Base-by-base conservation (phyloP, 1,140 invertebrate genomes). In the Hypothenemus hampei region DNA sequence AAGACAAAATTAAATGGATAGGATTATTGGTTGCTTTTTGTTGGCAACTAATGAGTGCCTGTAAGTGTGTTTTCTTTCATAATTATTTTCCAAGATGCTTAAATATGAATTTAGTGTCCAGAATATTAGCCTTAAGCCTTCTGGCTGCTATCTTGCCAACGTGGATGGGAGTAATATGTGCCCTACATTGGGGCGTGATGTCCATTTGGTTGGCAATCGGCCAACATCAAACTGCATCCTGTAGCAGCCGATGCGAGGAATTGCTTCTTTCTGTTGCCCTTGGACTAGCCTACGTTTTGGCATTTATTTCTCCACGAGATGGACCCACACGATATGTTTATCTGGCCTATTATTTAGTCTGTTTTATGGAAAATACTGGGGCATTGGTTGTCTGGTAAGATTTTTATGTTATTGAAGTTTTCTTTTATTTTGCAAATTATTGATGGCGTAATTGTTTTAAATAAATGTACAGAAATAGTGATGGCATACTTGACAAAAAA, bases 331-430 rank as follows among this genome's bases (percentile, higher is more conserved):
- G 73, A 40, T 76, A 74, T 59, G 64, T 72, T 7, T 76, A 76
- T 59, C 59, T 76, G 16, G 72, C 67, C 6, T 76, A 74, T 59
- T 76, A 76, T 62, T 60, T 74, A 23, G 71, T 76, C 6, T 74
- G 72, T 61, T 75, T 76, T 60, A 69, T 76, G 63, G 74, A 76
- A 60, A 76, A 76, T 59, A 75, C 71, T 10, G 70, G 68, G 24
- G 68, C 73, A n/a, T 62, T 76, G 18, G 69, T 73, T 43, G 72
- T 73, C 15, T 76, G 74, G 73, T 75, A 66, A 65, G n/a, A n/a
- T n/a, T n/a, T n/a, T n/a, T n/a, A n/a, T n/a, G n/a, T n/a, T n/a
- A n/a, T n/a, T n/a, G n/a, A n/a, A n/a, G n/a, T n/a, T n/a, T n/a
- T n/a, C n/a, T n/a, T n/a, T n/a, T n/a, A n/a, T n/a, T n/a, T n/a